These are phyloP conservation scores for Spinibarbus caldwelli DNA, from an alignment of 2,797 vertebrate species.

Conservation along the genomic window DNA sequence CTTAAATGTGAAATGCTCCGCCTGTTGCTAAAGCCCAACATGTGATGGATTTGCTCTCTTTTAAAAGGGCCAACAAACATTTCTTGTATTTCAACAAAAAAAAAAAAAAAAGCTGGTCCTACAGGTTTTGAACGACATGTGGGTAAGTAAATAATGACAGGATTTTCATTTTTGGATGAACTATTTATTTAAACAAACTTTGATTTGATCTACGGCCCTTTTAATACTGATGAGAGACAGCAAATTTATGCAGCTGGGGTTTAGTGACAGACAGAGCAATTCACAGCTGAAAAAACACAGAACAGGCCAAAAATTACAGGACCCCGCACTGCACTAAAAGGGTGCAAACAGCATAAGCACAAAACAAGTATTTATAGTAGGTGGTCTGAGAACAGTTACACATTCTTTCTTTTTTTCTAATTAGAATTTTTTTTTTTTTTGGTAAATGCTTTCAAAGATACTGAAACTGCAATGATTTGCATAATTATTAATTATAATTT, in stretches of 20 bases:
- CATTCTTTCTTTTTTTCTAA: not conserved
- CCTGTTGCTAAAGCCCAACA: not conserved
- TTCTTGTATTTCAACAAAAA: not conserved
- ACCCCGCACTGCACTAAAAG: slow-evolving; percentile 22
- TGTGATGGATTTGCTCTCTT: not conserved
- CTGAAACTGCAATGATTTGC: not conserved
- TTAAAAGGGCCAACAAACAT: not conserved
- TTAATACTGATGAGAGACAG: slow-evolving; percentile 12
- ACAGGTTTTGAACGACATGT: not conserved
- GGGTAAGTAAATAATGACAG: slow-evolving; percentile 16
- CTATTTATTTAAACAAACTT: slow-evolving; percentile 15
- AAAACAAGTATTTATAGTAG: slow-evolving; percentile 24
- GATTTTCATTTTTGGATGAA: slow-evolving; percentile 9
- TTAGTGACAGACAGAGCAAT: slow-evolving; percentile 20
- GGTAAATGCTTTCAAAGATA: not conserved
- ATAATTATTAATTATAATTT: not conserved
- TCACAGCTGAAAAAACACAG: slow-evolving; percentile 40
- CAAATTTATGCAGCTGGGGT: not conserved
- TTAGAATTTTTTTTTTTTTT: not conserved
- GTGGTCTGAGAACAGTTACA: slow-evolving; percentile 8
- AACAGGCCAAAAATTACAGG: slow-evolving; percentile 35
- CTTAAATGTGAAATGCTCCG: not conserved
- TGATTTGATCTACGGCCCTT: slow-evolving; percentile 5
- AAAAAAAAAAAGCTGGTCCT: not conserved
- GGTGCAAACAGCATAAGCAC: slow-evolving; percentile 15